Conservation (phyloP, 2,113 vertebrate species). For the Antechinus flavipes region DNA sequence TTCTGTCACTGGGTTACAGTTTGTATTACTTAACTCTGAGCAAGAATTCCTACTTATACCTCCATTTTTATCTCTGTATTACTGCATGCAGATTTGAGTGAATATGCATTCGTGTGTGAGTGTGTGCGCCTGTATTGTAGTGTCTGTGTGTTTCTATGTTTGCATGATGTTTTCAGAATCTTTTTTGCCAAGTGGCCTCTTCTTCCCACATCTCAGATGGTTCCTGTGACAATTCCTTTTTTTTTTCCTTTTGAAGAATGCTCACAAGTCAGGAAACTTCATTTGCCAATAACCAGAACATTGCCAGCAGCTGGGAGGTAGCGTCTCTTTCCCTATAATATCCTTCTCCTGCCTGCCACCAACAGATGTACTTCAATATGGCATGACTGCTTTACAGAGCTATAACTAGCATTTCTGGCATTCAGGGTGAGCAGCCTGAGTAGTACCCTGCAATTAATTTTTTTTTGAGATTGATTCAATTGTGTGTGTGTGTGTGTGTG, state of each 20-base stretch:
- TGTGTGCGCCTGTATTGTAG: constrained; percentile 59
- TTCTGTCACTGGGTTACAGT: neutral
- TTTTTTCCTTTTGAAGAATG: constrained; percentile 81
- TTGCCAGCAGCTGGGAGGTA: constrained; percentile 83
- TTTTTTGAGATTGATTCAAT: neutral
- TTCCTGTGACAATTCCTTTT: constrained; percentile 72
- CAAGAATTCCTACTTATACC: neutral
- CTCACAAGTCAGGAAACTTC: constrained; percentile 82
- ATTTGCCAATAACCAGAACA: constrained; percentile 84
- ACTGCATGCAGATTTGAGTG: constrained; percentile 3
- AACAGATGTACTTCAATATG: constrained; percentile 65
- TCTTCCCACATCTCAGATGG: constrained; percentile 88
- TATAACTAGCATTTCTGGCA: constrained; percentile 48
- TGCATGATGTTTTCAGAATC: constrained; percentile 84
- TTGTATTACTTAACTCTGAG: neutral
- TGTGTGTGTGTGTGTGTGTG: neutral
- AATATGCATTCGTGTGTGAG: neutral
- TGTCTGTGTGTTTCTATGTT: constrained; percentile 82
- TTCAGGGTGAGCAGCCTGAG: constrained; percentile 43
- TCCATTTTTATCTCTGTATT: neutral
- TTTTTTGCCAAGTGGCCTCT: constrained; percentile 83
- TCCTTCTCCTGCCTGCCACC: constrained; percentile 75
- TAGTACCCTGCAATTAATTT: neutral
- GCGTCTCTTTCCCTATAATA: constrained; percentile 68
- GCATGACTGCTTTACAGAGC: constrained; percentile 79